Base-by-base conservation (phyloP, 2,113 vertebrate species). In the Paradisaea rubra region DNA sequence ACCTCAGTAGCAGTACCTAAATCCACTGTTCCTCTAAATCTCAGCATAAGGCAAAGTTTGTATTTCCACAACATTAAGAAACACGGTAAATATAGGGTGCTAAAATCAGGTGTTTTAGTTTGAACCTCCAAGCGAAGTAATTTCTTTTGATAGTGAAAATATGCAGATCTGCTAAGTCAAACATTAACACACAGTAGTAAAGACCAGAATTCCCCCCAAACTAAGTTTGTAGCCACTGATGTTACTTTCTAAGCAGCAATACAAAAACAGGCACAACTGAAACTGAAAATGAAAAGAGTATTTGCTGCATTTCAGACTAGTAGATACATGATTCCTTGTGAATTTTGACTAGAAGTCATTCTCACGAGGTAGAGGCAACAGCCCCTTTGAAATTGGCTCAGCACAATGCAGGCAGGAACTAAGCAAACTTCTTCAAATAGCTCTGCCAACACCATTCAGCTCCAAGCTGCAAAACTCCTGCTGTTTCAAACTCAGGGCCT, bases 381-480 rank as follows among this genome's bases (percentile, higher is more conserved):
- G 90, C 11, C 52, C 54, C 72, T 91, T 86, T 93, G 91, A 95
- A 96, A 92, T 0, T 2, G 33, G 41, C 91, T 83, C 82, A 86
- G 65, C 52, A 95, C 86, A 96, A 94, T 52, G 49, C 5, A 9
- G 76, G 79, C 91, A 94, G 81, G 81, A 96, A 93, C 80, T 90
- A 91, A 90, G 56, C 31, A 94, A 91, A 89, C 80, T 81, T 81
- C 93, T 89, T 88, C 74, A 80, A 97, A 91, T n/a, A 86, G 83
- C 65, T 86, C 91, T 94, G 96, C 95, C 94, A 95, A 94, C 80
- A 81, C 49, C 59, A 93, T 88, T 95, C 93, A 84, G 77, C 76
- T 88, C 37, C 41, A 56, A 88, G 86, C 81, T 78, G 74, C 89
- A 83, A 28, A 88, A 66, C 81, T 93, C 94, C 91, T 35, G 63